Conservation (phyloP, 2,113 vertebrate species). For the Pachypanchax playfairii region DNA sequence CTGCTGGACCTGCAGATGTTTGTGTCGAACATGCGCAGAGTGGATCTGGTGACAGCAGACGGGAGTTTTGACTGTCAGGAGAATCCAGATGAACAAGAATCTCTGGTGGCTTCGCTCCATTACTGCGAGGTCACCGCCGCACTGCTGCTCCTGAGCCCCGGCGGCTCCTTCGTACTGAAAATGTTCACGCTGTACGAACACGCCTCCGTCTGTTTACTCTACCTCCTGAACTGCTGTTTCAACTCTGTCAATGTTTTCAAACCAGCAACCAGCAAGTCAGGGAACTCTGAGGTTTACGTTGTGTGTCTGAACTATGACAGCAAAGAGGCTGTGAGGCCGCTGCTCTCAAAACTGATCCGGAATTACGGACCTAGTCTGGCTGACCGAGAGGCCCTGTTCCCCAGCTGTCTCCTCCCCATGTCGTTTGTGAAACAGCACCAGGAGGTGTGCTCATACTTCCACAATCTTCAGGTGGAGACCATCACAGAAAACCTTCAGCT, state of each 20-base stretch:
- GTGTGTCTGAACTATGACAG: slow-evolving; percentile 86
- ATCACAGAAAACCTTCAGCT: slow-evolving; percentile 91
- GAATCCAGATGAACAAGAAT: slow-evolving; percentile 94
- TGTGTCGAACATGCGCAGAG: slow-evolving; percentile 76
- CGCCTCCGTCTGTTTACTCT: slow-evolving; percentile 90
- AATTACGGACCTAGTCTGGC: slow-evolving; percentile 84
- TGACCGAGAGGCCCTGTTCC: slow-evolving; percentile 83
- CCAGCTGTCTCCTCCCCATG: slow-evolving; percentile 78
- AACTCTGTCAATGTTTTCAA: slow-evolving; percentile 88
- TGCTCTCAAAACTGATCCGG: slow-evolving; percentile 88
- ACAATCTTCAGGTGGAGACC: slow-evolving; percentile 84
- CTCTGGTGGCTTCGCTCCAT: slow-evolving; percentile 88
- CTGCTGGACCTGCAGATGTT: slow-evolving; percentile 86
- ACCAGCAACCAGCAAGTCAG: slow-evolving; percentile 95
- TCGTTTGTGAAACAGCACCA: slow-evolving; percentile 87
- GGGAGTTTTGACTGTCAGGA: slow-evolving; percentile 98
- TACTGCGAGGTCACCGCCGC: slow-evolving; percentile 90
- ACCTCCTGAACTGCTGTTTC: slow-evolving; percentile 91
- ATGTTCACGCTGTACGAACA: slow-evolving; percentile 97
- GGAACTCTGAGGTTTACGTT: slow-evolving; percentile 94
- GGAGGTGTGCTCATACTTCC: slow-evolving; percentile 88
- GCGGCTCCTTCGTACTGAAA: slow-evolving; percentile 94
- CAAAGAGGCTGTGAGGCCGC: slow-evolving; percentile 76
- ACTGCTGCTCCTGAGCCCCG: slow-evolving; percentile 82
- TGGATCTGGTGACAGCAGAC: slow-evolving; percentile 93